These are phyloP conservation scores for Sebastes itinus DNA, from an alignment of 2,797 vertebrate species.

Conservation along the genomic window DNA sequence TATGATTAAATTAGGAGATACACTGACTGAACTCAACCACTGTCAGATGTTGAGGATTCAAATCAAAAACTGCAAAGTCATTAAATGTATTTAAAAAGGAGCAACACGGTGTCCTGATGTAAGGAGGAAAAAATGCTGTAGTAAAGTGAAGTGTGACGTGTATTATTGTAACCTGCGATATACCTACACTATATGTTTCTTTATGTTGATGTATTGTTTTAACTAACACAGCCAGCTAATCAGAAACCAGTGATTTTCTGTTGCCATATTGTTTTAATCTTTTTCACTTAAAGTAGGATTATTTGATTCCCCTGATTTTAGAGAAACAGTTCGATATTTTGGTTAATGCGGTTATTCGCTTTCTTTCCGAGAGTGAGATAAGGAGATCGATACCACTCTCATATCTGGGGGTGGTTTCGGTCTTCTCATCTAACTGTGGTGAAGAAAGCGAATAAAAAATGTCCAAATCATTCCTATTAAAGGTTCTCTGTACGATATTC, in stretches of 20 bases:
- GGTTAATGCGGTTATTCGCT: neutral
- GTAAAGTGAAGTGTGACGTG: neutral
- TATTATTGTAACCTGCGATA: neutral
- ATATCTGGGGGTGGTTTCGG: neutral
- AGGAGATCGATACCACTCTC: neutral
- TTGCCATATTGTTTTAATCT: neutral
- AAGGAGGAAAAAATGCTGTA: neutral
- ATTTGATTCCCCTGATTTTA: neutral
- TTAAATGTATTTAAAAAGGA: neutral
- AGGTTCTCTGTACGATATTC: too few relatives aligned
- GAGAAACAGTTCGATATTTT: neutral
- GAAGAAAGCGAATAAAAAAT: too few relatives aligned
- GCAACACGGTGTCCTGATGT: neutral
- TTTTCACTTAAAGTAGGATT: neutral
- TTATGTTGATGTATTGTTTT: neutral
- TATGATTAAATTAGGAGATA: neutral
- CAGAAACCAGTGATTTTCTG: neutral
- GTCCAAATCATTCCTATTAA: neutral
- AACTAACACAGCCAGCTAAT: neutral
- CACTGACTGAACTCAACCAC: neutral
- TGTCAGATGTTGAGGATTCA: neutral
- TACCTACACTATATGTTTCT: neutral
- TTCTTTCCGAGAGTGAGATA: neutral
- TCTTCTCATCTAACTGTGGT: neutral
- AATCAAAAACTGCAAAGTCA: neutral